A percentile compares a stretch with the other conserved stretches of the same genome.
These are phyloP conservation scores for Crocodylus rhombifer DNA, from an alignment of 2,797 vertebrate species.

Conservation along the genomic window DNA sequence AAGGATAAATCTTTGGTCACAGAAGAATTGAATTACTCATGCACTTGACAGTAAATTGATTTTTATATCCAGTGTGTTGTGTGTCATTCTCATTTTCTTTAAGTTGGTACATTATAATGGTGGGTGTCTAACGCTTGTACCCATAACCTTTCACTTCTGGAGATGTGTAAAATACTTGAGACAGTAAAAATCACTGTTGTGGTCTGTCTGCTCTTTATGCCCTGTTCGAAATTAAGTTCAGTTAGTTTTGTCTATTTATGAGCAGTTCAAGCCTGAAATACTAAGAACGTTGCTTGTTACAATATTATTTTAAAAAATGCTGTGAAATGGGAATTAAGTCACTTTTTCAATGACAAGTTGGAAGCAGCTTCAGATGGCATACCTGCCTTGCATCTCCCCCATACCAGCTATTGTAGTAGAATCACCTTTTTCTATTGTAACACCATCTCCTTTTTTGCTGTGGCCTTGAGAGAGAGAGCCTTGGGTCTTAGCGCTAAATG, in stretches of 20 bases:
- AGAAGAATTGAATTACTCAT: background rate
- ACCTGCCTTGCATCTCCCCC: background rate
- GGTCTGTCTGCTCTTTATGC: background rate
- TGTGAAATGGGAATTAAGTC: background rate
- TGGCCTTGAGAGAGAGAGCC: background rate
- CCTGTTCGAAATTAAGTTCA: background rate
- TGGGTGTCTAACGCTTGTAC: background rate
- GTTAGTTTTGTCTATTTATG: rapidly evolving
- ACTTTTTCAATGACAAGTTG: background rate
- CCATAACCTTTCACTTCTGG: background rate
- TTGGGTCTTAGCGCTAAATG: background rate
- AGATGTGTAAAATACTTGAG: background rate
- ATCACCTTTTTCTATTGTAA: background rate
- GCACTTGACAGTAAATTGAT: background rate
- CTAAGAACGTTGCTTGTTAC: background rate
- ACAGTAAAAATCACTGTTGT: background rate
- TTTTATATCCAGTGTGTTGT: background rate
- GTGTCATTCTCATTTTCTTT: background rate
- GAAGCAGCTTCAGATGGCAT: background rate
- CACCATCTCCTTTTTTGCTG: background rate
- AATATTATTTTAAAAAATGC: background rate
- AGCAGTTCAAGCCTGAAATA: background rate
- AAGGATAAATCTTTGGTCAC: background rate
- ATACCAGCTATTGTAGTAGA: background rate
- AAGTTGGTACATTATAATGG: background rate